These are phyloP conservation scores for Philaenus spumarius DNA, from an alignment of 1,140 invertebrate species.

Conservation along the genomic window DNA sequence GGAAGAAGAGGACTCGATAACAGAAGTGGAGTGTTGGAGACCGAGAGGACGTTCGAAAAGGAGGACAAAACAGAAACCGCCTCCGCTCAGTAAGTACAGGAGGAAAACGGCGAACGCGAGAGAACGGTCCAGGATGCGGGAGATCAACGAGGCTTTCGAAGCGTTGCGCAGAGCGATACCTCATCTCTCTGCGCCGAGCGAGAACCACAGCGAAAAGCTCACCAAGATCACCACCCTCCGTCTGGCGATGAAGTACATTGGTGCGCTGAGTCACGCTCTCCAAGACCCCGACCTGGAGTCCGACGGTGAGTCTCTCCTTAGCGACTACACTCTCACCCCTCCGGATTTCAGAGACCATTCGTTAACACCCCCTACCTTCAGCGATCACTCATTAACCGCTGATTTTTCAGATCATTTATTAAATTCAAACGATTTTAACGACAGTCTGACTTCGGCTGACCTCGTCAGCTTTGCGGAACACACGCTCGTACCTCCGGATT, in stretches of 20 bases:
- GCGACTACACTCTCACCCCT: conserved; percentile 17
- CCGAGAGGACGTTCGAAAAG: conserved; percentile 3
- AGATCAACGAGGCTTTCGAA: conserved; percentile 81
- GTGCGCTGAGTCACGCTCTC: conserved; percentile 42
- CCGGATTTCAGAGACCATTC: conserved; percentile 1
- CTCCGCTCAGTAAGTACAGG: conserved; percentile 79
- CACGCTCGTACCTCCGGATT: too few relatives aligned
- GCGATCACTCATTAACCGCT: not conserved
- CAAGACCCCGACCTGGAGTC: conserved; percentile 15
- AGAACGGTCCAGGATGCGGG: conserved; percentile 73
- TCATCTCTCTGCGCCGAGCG: not conserved
- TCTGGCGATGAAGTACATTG: conserved; percentile 58
- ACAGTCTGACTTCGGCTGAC: too few relatives aligned
- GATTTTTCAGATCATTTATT: too few relatives aligned
- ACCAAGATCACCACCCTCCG: conserved; percentile 57
- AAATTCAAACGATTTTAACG: too few relatives aligned
- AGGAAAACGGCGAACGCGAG: conserved; percentile 80
- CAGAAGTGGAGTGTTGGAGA: not conserved
- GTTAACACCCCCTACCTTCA: not conserved
- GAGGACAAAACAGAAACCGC: conserved; percentile 57
- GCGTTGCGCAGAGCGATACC: conserved; percentile 66
- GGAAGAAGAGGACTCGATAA: not conserved
- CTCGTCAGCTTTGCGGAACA: too few relatives aligned
- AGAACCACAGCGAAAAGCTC: conserved; percentile 43
- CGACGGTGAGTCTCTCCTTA: conserved; percentile 24